phyloP scores from a whole-genome alignment of 1,140 invertebrate genomes.

The Phthorimaea operculella region DNA sequence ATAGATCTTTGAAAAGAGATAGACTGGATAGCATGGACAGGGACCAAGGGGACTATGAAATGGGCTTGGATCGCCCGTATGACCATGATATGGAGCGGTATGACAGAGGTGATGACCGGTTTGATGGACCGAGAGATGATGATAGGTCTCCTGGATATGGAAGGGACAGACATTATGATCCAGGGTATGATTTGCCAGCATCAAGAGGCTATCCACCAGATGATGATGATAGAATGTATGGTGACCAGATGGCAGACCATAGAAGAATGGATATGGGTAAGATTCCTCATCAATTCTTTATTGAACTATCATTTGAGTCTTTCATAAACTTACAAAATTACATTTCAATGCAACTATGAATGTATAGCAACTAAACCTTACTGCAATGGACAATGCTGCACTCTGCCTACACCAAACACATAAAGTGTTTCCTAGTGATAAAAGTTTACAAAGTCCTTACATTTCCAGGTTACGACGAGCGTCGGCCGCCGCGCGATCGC shows the following conservation, averaged over 20 bases:
- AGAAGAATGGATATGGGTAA: constrained; percentile 56
- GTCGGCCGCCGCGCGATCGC: constrained; percentile 51
- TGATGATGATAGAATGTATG: constrained; percentile 62
- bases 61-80: constrained; percentile 56
- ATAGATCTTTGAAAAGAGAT: constrained; percentile 55
- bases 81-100: constrained; percentile 60
- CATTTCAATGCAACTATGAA: too few species aligned
- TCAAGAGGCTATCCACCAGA: constrained; percentile 60
- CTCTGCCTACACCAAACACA: too few species aligned
- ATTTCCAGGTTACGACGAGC: constrained; percentile 51
- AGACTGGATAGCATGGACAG: constrained; percentile 61
- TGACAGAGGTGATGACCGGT: constrained; percentile 61
- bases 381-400: too few species aligned
- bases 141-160: constrained; percentile 62
- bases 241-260: constrained; percentile 56
- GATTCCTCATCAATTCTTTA: background rate
- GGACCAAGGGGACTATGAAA: constrained; percentile 62
- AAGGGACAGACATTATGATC: constrained; percentile 61
- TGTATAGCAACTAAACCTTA: too few species aligned
- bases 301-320: background rate
- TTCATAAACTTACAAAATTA: too few species aligned
- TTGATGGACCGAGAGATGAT: constrained; percentile 53
- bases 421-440: too few species aligned
- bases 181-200: constrained; percentile 59
- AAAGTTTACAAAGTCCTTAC: background rate